Evolutionary conservation across 2,113 vertebrate species (phyloP).

Genomic region (Narcine bancroftii): DNA sequence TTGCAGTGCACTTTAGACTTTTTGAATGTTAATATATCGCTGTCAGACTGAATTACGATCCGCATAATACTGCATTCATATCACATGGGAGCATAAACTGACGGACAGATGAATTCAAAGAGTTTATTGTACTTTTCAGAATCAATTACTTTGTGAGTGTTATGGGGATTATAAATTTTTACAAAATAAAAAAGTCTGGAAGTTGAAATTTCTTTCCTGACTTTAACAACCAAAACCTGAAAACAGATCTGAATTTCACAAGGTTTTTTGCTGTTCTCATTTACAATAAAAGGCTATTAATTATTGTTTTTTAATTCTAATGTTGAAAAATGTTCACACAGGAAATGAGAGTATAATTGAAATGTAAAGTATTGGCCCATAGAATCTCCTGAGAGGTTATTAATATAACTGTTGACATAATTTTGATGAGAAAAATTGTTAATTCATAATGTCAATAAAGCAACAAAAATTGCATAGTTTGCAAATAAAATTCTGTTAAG

Average conservation of each 20-base stretch:
- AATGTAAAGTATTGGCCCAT: not conserved
- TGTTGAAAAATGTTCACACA: not conserved
- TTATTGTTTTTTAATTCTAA: not conserved
- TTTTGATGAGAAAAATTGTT: not conserved
- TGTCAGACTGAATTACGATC: slow-evolving; percentile 10
- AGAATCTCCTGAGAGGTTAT: too few relatives aligned
- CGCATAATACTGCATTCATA: not conserved
- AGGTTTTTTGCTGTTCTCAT: not conserved
- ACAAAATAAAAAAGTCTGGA: not conserved
- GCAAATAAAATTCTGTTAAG: not conserved
- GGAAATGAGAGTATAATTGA: not conserved
- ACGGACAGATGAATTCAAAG: not conserved
- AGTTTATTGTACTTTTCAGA: not conserved
- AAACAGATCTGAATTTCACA: not conserved
- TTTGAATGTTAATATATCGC: slow-evolving; percentile 6
- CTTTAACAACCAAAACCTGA: not conserved
- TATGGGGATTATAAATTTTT: not conserved
- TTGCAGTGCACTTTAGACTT: not conserved
- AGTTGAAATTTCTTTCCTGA: not conserved
- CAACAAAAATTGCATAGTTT: not conserved
- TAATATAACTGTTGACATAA: not conserved
- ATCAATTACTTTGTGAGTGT: slow-evolving; percentile 14
- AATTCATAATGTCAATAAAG: not conserved
- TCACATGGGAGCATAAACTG: not conserved
- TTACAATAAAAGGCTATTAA: not conserved